Base-by-base conservation (phyloP, 2,113 vertebrate genomes). In the Glaucomys volans region DNA sequence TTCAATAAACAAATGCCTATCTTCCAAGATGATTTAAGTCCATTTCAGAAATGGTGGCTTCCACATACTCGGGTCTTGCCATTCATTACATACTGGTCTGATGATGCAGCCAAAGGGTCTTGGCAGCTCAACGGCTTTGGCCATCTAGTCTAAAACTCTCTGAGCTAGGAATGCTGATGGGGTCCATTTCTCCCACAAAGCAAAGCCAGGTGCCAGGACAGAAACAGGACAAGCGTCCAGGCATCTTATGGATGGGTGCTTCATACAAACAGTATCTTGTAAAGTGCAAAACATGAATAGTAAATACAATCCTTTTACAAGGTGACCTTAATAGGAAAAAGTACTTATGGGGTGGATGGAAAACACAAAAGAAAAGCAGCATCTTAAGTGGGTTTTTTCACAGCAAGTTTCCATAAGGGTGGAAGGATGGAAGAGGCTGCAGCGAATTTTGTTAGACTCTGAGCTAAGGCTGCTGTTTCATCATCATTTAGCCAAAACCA, bases 251-350 rank as follows among this genome's bases (percentile, higher is more conserved):
- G 37, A 54, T 24, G 42, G 16, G 44, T 72, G 7, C 72, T 95
- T 95, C 80, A 95, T 47, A 52, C 62, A 79, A 92, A n/a, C 80
- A 93, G 71, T 28, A 44, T 57, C 20, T 83, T 69, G 57, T 28
- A 82, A 91, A 91, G 30, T 37, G 13, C 42, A 54, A 71, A 69
- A 40, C 77, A 40, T 62, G 71, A 62, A 87, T 64, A 69, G 50
- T 72, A 85, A 90, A 81, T 75, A 11, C 3, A n/a, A 44, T 40
- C 18, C 35, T 96, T 96, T 96, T 75, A 67, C 26, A 74, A 69
- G 57, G 35, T 7, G 59, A 37, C 12, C 59, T 67, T 54, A 76
- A 89, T 40, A 44, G 57, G 74, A 13, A 24, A 76, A 94, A 69
- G 32, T 35, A 50, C 62, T 85, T 67, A 7, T 6, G 47, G 47